Evolutionary conservation across 2,888 invertebrate species (phyloP).

Genomic region (Caenorhabditis imperialis): DNA sequence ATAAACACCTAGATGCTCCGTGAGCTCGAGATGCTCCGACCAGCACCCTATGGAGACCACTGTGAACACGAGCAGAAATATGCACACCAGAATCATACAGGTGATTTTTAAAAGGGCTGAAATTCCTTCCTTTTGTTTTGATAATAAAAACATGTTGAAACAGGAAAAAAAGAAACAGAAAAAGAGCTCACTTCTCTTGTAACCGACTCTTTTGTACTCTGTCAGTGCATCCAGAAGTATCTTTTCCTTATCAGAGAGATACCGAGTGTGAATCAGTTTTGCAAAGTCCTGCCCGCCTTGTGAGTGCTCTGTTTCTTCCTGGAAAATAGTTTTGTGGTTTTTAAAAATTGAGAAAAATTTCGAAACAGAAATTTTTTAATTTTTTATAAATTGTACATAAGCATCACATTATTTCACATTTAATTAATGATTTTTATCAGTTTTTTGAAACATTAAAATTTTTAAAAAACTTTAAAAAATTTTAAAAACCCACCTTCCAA

Average conservation of each 20-base stretch:
- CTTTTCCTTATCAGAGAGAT: constrained; percentile 45
- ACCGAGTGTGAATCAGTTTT: constrained; percentile 31
- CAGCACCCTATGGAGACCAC: constrained; percentile 49
- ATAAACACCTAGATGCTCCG: constrained; percentile 48
- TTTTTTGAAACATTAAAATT: too few species aligned
- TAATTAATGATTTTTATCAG: too few species aligned
- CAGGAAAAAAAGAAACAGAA: background rate
- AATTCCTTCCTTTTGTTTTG: background rate
- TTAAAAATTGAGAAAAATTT: too few species aligned
- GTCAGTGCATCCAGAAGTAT: constrained; percentile 38
- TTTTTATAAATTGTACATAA: too few species aligned
- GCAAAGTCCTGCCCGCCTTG: constrained; percentile 46
- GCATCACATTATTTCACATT: too few species aligned
- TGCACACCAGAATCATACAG: constrained; percentile 30
- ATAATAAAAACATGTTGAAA: too few species aligned
- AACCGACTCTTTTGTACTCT: constrained; percentile 45
- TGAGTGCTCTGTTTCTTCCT: constrained; percentile 30
- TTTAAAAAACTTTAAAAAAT: too few species aligned
- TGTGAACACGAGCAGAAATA: constrained; percentile 42
- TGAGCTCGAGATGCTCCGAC: constrained; percentile 49
- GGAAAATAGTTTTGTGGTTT: too few species aligned
- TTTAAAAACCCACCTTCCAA: too few species aligned
- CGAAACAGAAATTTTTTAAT: too few species aligned
- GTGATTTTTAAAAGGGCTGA: constrained; percentile 33
- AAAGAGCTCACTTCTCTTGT: constrained; percentile 36